Base-by-base conservation (phyloP, 30 jellyfish, hydroid and myxozoan species). In the Turritopsis dohrnii region DNA sequence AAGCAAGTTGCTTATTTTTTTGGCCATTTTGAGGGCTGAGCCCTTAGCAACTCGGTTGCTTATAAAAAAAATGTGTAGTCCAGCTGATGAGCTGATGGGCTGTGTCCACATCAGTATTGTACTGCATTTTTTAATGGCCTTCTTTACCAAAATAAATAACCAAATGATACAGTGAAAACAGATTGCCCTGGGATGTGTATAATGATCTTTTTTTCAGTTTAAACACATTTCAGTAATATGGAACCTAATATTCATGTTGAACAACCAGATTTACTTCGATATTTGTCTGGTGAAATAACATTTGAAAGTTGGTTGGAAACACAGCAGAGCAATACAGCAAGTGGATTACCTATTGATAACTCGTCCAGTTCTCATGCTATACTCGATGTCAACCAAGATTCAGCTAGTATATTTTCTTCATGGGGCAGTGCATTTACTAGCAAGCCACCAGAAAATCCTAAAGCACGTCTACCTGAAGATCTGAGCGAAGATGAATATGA, bases 261-360 rank as follows among this genome's bases (percentile, higher is more conserved):
- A 20, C 52, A 82, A 23, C 89, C 89, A 1, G 85, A 71, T 21
- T 71, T 80, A 28, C 21, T 80, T 29, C 87, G 87, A 26, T 80
- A 80, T 53, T 80, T 80, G 84, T 26, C 52, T 53, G 87, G 87
- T 1, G 87, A 80, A 80, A 80, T 80, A 17, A 31, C 87, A 52
- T 80, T 80, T 80, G 87, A 80, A 30, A 80, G 54, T 31, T 80
- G 87, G 87, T 26, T 80, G 21, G 54, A 52, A 18, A 53, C 54
- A 22, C 87, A 80, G 54, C 52, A 74, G 41, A 17, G 0, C 18
- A 26, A 74, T 9, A 9, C 65, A 21, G 83, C 83, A n/a, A 29
- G 83, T 30, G 23, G n/a, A n/a, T 17, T 17, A 66, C 83, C 7
- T 1, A 26, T 52, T 69, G 83, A 74, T 20, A 74, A 19, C 65